Base-by-base conservation (phyloP, 1,140 invertebrate species). In the Antheraea mylitta region DNA sequence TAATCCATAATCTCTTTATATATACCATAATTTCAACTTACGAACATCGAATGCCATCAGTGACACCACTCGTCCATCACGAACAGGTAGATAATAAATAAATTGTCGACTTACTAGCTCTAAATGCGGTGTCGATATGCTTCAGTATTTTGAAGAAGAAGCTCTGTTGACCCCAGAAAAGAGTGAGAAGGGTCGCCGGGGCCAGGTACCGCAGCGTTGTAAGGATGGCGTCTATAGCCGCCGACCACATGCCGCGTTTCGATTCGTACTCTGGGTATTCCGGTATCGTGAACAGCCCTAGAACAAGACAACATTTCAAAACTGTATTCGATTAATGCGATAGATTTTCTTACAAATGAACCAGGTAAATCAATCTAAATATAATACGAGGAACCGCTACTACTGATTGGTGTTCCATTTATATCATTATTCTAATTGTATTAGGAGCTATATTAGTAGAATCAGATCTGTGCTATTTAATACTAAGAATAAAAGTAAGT, bases 161-260 rank as follows among this genome's bases (percentile, higher is more conserved):
- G 66, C 87, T 89, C 68, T 92, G 87, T 38, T 92, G 86, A 4
- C 90, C 87, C 84, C 89, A 92, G 74, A 93, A 86, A 10, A 92
- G 72, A 0, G 91, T 86, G 37, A 92, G 83, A 0, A 93, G 71
- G 0, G 91, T 89, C 3, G 90, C 89, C 42, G 92, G 92, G 37
- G 91, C 89, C 53, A 93, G 82, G 73, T 92, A 90, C 59, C 90
- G 86, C 60, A 93, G 82, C 64, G 91, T 89, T 64, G 90, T 91
- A 69, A 90, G 66, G 64, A 92, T 76, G 58, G 83, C 82, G 70
- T 89, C 81, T 19, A 92, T 66, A 18, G 86, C 86, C 22, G 87
- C 74, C 45, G 89, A 88, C 92, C 87, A 93, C 92, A 93, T 93
- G 79, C 87, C 89, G 73, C 78, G 83, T 68, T 73, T 71, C 70